These are phyloP conservation scores for Platycercus adscitus DNA, from an alignment of 2,113 vertebrate genomes.

Conservation along the genomic window DNA sequence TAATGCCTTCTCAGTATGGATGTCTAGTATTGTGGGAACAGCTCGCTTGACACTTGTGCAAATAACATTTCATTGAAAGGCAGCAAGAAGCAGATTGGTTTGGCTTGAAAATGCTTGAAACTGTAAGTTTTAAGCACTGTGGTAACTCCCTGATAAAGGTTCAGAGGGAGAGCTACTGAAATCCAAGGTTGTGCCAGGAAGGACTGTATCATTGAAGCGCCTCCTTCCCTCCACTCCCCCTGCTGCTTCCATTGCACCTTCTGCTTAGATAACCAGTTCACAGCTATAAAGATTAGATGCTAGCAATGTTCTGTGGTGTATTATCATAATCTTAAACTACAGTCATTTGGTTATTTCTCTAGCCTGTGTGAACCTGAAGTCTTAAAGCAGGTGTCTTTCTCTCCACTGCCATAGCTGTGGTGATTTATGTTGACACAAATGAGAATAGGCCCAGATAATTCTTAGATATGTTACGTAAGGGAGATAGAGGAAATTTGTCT, in stretches of 20 bases:
- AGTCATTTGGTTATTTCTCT: not conserved
- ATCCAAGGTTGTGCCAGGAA: not conserved
- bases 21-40: not conserved
- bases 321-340: not conserved
- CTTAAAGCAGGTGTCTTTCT: not conserved
- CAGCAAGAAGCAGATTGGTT: not conserved
- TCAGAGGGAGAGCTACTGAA: not conserved
- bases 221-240: accelerated
- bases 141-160: not conserved
- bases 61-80: not conserved
- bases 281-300: not conserved
- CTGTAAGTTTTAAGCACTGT: not conserved
- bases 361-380: not conserved
- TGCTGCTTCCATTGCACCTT: not conserved
- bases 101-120: not conserved
- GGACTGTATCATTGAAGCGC: not conserved
- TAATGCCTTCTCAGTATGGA: not conserved
- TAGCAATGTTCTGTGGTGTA: not conserved
- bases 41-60: not conserved
- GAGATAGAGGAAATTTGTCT: not conserved
- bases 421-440: not conserved
- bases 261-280: not conserved
- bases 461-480: accelerated
- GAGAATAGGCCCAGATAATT: not conserved
- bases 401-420: not conserved